Base-by-base conservation (phyloP, 1,140 invertebrate genomes). In the Polypedilum pembai region DNA sequence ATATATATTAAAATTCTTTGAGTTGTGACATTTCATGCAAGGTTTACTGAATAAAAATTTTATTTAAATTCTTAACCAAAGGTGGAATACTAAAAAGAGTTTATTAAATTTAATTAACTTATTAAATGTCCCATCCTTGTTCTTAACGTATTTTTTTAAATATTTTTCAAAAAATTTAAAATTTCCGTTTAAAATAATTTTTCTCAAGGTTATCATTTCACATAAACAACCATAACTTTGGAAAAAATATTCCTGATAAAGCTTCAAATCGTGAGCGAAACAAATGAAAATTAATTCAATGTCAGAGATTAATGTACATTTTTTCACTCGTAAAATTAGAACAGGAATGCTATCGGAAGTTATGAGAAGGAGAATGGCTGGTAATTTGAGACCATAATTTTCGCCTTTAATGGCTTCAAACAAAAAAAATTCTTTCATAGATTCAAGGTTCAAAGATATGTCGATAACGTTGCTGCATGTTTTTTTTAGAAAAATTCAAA, bases 221-320 rank as follows among this genome's bases (percentile, higher is more conserved):
- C 24, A 33, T 5, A 33, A 33, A 33, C 24, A 33, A 33, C 24
- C 24, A 33, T 3, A 33, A 33, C 24, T 33, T 33, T 33, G 24
- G 5, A 33, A 33, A 33, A 33, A 33, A 33, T 33, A 33, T 15
- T 56, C n/a, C 12, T 56, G 12, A n/a, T 56, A n/a, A n/a, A n/a
- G 12, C 12, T 18, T 69, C 20, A 18, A 18, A 18, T 69, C 18
- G 65, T 18, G 18, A 69, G 65, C 65, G 65, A 18, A 69, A 10
- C 65, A 69, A 69, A 69, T 69, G 18, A 18, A 69, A 18, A 69
- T 69, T 69, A 69, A 69, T 69, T 69, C 20, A 69, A 69, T 20
- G 20, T 21, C 20, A 69, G 5, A 21, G 8, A 8, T 21, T 56
- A 21, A 69, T 69, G 65, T 3, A 69, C 8, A 18, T 56, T 17